A percentile compares a stretch with the other conserved stretches of the same genome.
Conservation (phyloP, 2,113 vertebrate species). For the Bolborhynchus lineola region DNA sequence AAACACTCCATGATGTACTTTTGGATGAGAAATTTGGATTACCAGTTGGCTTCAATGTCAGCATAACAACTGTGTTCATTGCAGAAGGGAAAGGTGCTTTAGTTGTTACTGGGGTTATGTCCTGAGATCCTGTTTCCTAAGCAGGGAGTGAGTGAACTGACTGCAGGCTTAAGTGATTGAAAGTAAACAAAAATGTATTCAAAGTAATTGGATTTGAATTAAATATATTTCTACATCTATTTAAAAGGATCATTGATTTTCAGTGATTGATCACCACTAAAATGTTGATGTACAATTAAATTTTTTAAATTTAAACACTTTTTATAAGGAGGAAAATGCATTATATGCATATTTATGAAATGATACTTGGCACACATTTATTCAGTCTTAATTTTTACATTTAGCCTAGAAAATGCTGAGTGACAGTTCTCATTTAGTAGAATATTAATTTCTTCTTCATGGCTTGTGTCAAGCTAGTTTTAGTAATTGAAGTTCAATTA, state of each 20-base stretch:
- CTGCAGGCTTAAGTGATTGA: background rate
- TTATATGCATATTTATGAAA: constrained; percentile 62
- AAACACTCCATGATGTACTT: background rate
- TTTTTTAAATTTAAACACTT: constrained; percentile 8
- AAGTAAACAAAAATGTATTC: constrained; percentile 35
- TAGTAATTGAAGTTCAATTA: constrained; percentile 63
- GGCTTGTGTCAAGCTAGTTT: constrained; percentile 52
- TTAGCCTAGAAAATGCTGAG: constrained; percentile 56
- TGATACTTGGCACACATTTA: constrained; percentile 59
- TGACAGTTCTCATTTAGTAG: constrained; percentile 62
- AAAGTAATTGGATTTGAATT: constrained; percentile 8
- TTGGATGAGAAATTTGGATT: background rate
- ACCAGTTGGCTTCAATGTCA: background rate
- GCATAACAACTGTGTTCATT: background rate
- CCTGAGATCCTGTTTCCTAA: background rate
- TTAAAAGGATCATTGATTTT: constrained; percentile 21
- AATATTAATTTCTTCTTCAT: constrained; percentile 55
- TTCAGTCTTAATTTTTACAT: constrained; percentile 65
- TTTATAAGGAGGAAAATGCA: background rate
- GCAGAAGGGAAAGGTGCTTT: background rate
- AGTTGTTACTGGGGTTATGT: background rate
- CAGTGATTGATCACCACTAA: background rate
- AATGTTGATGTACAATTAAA: constrained; percentile 32
- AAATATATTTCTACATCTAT: background rate
- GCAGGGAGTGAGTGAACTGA: background rate